Evolutionary conservation across 2,113 vertebrate genomes (phyloP), one percentile per base, ranked within the genome.

Genomic region (Hippocampus zosterae): DNA sequence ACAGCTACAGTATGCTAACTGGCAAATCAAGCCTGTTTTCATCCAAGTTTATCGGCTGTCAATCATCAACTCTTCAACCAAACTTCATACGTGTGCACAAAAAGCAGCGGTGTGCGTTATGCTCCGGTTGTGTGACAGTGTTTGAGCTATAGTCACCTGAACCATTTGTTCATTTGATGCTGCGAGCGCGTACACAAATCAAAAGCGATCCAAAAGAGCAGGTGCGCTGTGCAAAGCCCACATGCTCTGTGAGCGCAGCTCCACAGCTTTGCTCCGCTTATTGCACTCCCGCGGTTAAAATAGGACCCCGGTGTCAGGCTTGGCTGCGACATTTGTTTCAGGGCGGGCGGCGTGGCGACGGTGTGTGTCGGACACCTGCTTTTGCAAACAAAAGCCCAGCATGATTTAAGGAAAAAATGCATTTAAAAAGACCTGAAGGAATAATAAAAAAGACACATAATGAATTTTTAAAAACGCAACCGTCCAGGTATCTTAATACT

Each of bases 201-300:
- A 27, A 25, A 27, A 65, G 46, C 33, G 23, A 65, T 65, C 63
- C 41, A 65, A 65, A 65, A 65, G 42, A 46, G 63, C 63, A 65
- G 63, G 63, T 65, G 63, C 23, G 13, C 63, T 27, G n/a, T 18
- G 15, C 42, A 46, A 65, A 65, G 42, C 63, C 63, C 41, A 46
- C 63, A 46, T 15, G 23, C 41, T 65, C 63, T 46, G 63, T 46
- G 42, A 65, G 63, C 63, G 46, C 42, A 46, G 27, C n/a, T 65
- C 23, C 57, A 25, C 63, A 65, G 63, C 63, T 65, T 65, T 65
- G 63, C 63, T 65, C 63, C 42, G 42, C 23, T 46, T 65, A 65
- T 65, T 65, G 63, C 63, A 27, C 63, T 65, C 42, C 41, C 42
- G 41, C n/a, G 21, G 63, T 65, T 65, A 65, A 65, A 65, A 65